phyloP scores from a whole-genome alignment of 1,140 invertebrate species.

The Heliconius congener region DNA sequence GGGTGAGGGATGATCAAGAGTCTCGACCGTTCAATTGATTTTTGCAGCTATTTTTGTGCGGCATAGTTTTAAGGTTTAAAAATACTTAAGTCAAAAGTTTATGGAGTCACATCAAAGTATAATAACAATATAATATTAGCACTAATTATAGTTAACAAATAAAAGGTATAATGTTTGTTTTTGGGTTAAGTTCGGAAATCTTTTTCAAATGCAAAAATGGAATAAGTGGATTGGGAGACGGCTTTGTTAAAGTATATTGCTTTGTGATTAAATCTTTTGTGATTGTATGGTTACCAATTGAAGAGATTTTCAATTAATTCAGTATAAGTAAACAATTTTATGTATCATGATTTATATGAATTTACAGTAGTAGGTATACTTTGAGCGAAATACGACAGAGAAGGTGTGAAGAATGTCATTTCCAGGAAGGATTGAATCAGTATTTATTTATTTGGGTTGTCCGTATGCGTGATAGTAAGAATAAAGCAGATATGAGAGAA shows the following conservation, averaged over 20 bases:
- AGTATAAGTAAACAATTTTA: no score
- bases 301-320: not conserved
- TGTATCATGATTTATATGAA: no score
- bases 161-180: not conserved
- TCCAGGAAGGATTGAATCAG: not conserved
- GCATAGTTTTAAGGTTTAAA: constrained; percentile 45
- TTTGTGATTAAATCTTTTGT: not conserved
- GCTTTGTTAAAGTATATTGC: not conserved
- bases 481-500: not conserved
- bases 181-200: constrained; percentile 7
- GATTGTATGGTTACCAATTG: not conserved
- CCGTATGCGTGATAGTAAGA: not conserved
- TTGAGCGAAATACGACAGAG: not conserved
- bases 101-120: not conserved
- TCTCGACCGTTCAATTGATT: constrained; percentile 66
- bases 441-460: not conserved
- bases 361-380: no score
- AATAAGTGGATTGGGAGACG: not conserved
- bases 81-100: constrained; percentile 6
- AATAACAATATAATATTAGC: not conserved
- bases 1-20: constrained; percentile 50
- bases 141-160: not conserved
- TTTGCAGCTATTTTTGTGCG: constrained; percentile 71
- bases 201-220: not conserved
- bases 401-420: not conserved